phyloP scores from a whole-genome alignment of 2,888 invertebrate species.

The Brachyopa scutellaris region DNA sequence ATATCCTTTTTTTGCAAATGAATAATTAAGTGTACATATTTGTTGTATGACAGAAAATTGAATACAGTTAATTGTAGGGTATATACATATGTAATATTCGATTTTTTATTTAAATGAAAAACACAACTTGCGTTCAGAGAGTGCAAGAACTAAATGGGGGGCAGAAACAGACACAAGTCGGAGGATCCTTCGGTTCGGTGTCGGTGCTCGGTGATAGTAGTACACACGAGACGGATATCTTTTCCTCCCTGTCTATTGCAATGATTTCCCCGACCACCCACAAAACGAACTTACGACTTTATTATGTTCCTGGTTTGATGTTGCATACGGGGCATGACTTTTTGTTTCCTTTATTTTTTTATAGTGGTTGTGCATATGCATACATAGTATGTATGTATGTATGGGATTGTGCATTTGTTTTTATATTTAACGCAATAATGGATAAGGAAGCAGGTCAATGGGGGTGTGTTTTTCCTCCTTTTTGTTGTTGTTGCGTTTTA shows the following conservation, averaged over 20 bases:
- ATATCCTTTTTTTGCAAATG: constrained; percentile 13
- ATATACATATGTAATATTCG: constrained; percentile 76
- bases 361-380: no score
- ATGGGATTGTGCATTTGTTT: no score
- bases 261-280: background rate
- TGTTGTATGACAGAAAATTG: constrained; percentile 65
- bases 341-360: no score
- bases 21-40: constrained; percentile 44
- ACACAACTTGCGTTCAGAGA: constrained; percentile 82
- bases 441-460: constrained; percentile 29
- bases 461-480: constrained; percentile 51
- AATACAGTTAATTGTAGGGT: constrained; percentile 53
- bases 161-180: constrained; percentile 54
- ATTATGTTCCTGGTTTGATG: constrained; percentile 63
- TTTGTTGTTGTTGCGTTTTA: constrained; percentile 31
- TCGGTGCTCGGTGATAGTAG: background rate
- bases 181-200: constrained; percentile 55
- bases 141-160: constrained; percentile 82
- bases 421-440: background rate
- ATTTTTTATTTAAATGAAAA: constrained; percentile 79
- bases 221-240: constrained; percentile 72
- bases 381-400: no score
- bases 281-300: background rate
- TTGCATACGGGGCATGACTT: no score
- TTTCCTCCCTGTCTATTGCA: constrained; percentile 15